phyloP scores from a whole-genome alignment of 2,888 invertebrate genomes.

The Amiota mariae region DNA sequence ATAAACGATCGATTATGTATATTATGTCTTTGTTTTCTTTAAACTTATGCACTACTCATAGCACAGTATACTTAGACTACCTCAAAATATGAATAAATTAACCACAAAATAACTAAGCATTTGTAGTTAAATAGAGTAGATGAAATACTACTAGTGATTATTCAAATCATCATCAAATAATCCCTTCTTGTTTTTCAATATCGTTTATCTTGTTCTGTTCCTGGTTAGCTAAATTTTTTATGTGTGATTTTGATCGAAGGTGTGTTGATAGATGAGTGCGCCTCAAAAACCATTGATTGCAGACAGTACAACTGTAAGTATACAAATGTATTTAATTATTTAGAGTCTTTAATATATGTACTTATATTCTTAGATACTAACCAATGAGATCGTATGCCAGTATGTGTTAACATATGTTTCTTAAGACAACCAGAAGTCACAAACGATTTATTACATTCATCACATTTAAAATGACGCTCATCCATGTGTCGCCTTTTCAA shows the following conservation, averaged over 20 bases:
- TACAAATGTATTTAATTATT: background rate
- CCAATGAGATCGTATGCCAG: background rate
- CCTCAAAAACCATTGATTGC: background rate
- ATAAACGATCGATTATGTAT: too few species aligned
- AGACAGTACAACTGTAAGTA: constrained; percentile 6
- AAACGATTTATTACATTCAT: background rate
- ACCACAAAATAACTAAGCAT: too few species aligned
- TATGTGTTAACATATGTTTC: constrained; percentile 10
- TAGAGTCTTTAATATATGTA: background rate
- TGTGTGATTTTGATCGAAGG: background rate
- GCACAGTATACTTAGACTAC: too few species aligned
- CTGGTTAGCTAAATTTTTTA: too few species aligned
- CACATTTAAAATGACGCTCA: constrained; percentile 7
- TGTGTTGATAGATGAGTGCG: background rate
- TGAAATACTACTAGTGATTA: too few species aligned
- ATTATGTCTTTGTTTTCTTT: too few species aligned
- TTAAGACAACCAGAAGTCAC: constrained; percentile 5
- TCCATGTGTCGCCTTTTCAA: background rate
- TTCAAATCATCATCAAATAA: too few species aligned
- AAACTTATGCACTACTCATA: too few species aligned
- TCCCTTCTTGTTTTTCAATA: too few species aligned
- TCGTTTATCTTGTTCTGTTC: too few species aligned
- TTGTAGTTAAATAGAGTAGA: too few species aligned
- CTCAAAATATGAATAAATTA: too few species aligned
- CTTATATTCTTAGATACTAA: background rate